A percentile compares a stretch with the other conserved stretches of the same genome.
phyloP scores from a whole-genome alignment of 2,888 invertebrate genomes.

The Phasia obesa region DNA sequence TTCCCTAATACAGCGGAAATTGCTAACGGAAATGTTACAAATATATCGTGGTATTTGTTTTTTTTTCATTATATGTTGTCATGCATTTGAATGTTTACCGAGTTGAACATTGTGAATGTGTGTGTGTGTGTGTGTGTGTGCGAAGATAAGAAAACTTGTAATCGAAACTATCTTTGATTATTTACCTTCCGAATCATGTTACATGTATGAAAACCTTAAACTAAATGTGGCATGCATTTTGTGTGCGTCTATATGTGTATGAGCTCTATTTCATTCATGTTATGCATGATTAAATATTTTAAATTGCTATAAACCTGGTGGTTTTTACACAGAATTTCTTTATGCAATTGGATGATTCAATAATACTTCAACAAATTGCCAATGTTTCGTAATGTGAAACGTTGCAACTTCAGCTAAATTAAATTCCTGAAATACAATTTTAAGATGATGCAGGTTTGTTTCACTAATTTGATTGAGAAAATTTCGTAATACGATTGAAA shows the following conservation, averaged over 20 bases:
- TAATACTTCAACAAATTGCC: conserved; percentile 55
- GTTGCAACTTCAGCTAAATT: not conserved
- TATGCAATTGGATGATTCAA: conserved; percentile 54
- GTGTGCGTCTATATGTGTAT: too few species aligned
- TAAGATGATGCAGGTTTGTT: not conserved
- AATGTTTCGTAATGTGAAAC: conserved; percentile 29
- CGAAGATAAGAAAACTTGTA: not conserved
- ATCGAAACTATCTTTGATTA: conserved; percentile 51
- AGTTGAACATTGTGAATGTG: not conserved
- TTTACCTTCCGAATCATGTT: not conserved
- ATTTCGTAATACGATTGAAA: not conserved
- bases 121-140: not conserved
- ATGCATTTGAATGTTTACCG: conserved; percentile 9
- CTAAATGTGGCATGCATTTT: conserved; percentile 19
- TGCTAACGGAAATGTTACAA: conserved; percentile 23
- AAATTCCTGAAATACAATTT: conserved; percentile 5
- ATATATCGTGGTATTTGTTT: not conserved
- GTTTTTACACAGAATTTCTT: conserved; percentile 64
- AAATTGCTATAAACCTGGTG: conserved; percentile 40
- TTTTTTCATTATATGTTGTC: not conserved
- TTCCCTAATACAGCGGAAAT: conserved; percentile 35
- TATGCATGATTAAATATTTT: conserved; percentile 35
- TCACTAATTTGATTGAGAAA: conserved; percentile 27
- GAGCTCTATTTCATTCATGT: not conserved
- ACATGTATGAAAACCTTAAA: not conserved